Base-by-base conservation (phyloP, 2,113 vertebrate species). In the Hippocampus comes region DNA sequence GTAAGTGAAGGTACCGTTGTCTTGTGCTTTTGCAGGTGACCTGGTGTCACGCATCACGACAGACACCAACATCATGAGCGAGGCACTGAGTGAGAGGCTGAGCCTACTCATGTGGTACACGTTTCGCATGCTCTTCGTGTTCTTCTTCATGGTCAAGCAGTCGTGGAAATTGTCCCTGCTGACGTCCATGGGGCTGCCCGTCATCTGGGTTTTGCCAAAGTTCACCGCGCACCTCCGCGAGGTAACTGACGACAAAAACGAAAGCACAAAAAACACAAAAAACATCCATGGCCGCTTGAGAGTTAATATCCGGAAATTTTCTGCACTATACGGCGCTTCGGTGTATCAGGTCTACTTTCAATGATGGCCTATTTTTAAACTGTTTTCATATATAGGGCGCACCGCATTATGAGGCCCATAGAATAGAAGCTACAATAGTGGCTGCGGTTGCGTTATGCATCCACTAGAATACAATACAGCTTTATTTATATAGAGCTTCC, bases 51-150 rank as follows among this genome's bases (percentile, higher is more conserved):
- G 89, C 3, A 90, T 94, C 60, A 94, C 92, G 76, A 93, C 90
- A 0, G 92, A 93, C 70, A 93, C 93, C 38, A 93, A 93, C 67
- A 81, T 82, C 0, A 85, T 94, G 91, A 94, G 91, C 14, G 92
- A 94, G 60, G 84, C 90, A 0, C 87, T 94, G 80, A 93, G 91
- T 2, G 89, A 93, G 72, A 82, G 92, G 59, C 79, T 94, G 0
- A 94, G 92, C 38, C 88, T 93, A 0, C 42, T 92, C 14, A 93
- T 94, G 92, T 94, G 93, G 93, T 94, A 93, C 79, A 76, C 84
- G 2, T 88, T 84, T 21, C 90, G 93, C 0, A 81, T 92, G 0
- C 17, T 43, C 71, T 94, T 93, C 81, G 88, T 94, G 27, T 57
- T 91, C 4, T 68, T 34, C 78, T 94, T 92, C 83, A 94, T 94